Percentiles rank a stretch among this genome's conserved stretches.
Evolutionary conservation across 2,888 invertebrate species (phyloP).

Genomic region (Eugnorisma glareosa): DNA sequence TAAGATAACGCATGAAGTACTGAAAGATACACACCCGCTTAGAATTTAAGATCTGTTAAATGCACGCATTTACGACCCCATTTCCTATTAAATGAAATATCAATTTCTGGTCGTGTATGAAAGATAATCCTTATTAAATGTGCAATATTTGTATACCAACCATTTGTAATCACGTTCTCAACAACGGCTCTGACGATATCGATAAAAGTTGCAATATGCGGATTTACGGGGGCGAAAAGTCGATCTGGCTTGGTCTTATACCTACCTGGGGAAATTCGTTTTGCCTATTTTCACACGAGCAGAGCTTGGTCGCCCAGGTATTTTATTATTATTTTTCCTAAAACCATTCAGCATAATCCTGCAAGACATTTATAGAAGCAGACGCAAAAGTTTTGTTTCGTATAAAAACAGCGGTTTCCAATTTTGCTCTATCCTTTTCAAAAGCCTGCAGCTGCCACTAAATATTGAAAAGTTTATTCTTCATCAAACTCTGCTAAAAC

Average conservation of each 20-base stretch:
- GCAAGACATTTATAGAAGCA: background rate
- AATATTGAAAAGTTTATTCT: background rate
- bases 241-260: background rate
- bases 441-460: background rate
- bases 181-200: background rate
- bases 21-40: background rate
- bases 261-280: background rate
- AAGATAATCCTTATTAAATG: background rate
- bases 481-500: background rate
- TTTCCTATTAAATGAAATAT: slow-evolving; percentile 34
- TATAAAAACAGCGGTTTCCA: background rate
- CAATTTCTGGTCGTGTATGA: slow-evolving; percentile 16
- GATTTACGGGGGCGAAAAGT: background rate
- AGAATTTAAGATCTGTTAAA: slow-evolving; percentile 23
- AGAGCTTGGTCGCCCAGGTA: background rate
- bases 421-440: background rate
- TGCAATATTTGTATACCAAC: background rate
- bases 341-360: background rate
- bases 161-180: background rate
- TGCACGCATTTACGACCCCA: slow-evolving; percentile 24
- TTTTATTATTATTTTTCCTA: background rate
- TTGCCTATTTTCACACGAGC: background rate
- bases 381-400: background rate
- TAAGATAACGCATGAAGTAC: slow-evolving; percentile 5
- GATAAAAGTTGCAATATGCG: background rate